Base-by-base conservation (phyloP, 1,140 invertebrate genomes). In the Lepidotrigona ventralis region DNA sequence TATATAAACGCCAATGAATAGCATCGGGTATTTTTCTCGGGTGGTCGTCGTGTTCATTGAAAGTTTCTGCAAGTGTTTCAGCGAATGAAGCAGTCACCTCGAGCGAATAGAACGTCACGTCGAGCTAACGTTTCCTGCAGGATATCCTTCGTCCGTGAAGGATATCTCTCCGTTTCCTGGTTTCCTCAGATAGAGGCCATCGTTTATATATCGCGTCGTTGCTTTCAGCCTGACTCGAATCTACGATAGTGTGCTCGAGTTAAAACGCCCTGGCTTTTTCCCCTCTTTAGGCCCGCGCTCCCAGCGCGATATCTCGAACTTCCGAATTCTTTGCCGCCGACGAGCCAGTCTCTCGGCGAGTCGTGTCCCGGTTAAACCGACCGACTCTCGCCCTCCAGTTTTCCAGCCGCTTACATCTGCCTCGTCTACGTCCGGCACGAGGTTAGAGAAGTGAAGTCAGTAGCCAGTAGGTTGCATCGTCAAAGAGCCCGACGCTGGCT, bases 331-430 rank as follows among this genome's bases (percentile, higher is more conserved):
- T 39, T 63, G 19, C 29, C 63, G 15, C 29, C 68, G 26, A 84
- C 23, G 70, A 86, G 69, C 89, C 39, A 46, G 75, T 83, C 85
- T 88, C 76, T 86, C 76, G 84, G 86, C 91, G 33, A 33, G 33
- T 91, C 85, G 81, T 83, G 69, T 72, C 23, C 68, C 76, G 87
- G 85, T 91, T 88, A 89, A 90, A 91, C 86, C 88, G 87, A 81
- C 74, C 88, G 84, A 87, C 83, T 90, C 86, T 90, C 86, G 88
- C 87, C 83, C 79, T 86, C 81, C 90, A 91, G 88, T 90, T 91
- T 90, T 89, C 86, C 84, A 87, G 85, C 89, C 88, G 78, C 58
- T 58, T 77, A 85, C 73, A 33, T 33, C 63, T 51, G 3, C 1
- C 29, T 60, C 39, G 19, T 9, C 2, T 9, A 60, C 58, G 3